These are phyloP conservation scores for Perdita meconis DNA, from an alignment of 2,888 invertebrate species.

Conservation along the genomic window DNA sequence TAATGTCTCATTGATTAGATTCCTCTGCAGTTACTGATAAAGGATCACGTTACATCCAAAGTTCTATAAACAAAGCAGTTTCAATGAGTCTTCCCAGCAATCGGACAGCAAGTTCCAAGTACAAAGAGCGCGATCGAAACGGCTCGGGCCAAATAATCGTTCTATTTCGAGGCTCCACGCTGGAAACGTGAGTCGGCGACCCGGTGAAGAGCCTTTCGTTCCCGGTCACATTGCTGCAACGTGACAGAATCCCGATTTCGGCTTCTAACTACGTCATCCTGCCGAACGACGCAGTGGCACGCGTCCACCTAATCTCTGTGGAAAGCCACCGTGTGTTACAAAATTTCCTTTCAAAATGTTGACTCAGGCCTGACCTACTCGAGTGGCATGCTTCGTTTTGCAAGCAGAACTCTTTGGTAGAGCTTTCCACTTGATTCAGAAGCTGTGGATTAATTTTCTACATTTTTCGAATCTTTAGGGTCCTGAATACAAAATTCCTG, in stretches of 20 bases:
- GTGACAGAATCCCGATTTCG: slow-evolving; percentile 50
- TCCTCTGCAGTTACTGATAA: no score
- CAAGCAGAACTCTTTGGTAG: no score
- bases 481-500: no score
- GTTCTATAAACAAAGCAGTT: no score
- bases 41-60: no score
- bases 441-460: no score
- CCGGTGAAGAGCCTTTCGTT: slow-evolving; percentile 47
- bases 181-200: slow-evolving; percentile 62
- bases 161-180: slow-evolving; percentile 64
- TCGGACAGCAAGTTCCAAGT: background rate
- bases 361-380: no score
- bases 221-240: slow-evolving; percentile 63
- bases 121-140: slow-evolving; percentile 20
- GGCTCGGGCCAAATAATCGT: slow-evolving; percentile 49
- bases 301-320: background rate
- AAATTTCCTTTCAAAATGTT: background rate
- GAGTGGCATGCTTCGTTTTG: no score
- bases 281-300: background rate
- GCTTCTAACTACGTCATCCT: slow-evolving; percentile 18
- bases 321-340: slow-evolving; percentile 1
- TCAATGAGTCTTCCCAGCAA: background rate
- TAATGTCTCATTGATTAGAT: no score
- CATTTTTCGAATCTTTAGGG: no score
- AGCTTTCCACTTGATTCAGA: no score